These are phyloP conservation scores for Etheostoma perlongum DNA, from an alignment of 2,797 vertebrate species.

Conservation along the genomic window DNA sequence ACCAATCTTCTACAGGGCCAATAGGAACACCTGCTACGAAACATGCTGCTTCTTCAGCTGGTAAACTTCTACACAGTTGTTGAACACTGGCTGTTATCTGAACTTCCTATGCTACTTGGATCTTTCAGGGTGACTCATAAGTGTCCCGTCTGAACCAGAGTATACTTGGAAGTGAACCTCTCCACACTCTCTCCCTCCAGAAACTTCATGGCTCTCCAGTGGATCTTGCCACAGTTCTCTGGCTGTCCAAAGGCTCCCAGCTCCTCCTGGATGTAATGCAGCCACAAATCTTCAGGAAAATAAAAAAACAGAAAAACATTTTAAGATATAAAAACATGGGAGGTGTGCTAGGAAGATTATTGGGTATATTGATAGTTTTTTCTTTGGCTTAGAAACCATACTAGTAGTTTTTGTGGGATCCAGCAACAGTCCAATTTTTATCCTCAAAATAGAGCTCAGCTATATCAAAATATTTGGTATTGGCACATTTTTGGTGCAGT, in stretches of 20 bases:
- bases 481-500: background rate
- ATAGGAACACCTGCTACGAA: slow-evolving; percentile 2
- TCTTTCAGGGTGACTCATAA: slow-evolving; percentile 59
- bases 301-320: background rate
- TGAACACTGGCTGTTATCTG: slow-evolving; percentile 5
- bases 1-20: background rate
- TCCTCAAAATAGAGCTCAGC: background rate
- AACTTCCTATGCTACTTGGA: background rate
- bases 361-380: background rate
- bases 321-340: background rate
- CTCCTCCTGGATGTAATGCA: slow-evolving; percentile 94
- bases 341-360: background rate
- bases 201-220: slow-evolving; percentile 96
- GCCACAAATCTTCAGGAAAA: slow-evolving; percentile 89
- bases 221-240: slow-evolving; percentile 91
- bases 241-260: slow-evolving; percentile 87
- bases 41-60: slow-evolving; percentile 5
- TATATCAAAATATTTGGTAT: slow-evolving; percentile 5
- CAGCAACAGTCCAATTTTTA: background rate
- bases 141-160: slow-evolving; percentile 91
- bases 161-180: slow-evolving; percentile 89
- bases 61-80: background rate
- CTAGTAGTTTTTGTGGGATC: background rate
- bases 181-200: slow-evolving; percentile 90
- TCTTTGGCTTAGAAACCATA: background rate